phyloP scores from a whole-genome alignment of 2,888 invertebrate species.

The Netelia inedita region DNA sequence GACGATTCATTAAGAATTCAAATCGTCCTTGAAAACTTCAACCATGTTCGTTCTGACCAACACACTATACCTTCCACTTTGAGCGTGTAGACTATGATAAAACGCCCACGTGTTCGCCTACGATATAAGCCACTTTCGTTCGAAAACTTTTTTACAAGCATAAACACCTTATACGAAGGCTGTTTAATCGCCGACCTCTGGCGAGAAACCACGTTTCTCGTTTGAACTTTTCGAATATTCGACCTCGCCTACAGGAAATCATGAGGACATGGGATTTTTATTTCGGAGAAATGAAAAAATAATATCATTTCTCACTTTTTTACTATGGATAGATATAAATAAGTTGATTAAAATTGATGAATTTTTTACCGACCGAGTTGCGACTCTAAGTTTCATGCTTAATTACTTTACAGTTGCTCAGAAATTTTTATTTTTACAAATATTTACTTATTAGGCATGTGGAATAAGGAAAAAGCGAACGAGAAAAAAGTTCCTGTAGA shows the following conservation, averaged over 20 bases:
- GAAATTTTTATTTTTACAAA: too few relatives aligned
- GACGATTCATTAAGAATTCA: constrained; percentile 79
- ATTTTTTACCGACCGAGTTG: too few relatives aligned
- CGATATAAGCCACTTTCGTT: constrained; percentile 17
- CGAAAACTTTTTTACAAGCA: constrained; percentile 24
- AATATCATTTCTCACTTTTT: too few relatives aligned
- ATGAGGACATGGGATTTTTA: too few relatives aligned
- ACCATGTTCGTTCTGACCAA: constrained; percentile 62
- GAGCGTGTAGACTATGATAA: constrained; percentile 29
- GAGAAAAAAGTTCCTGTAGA: neutral
- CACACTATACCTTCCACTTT: constrained; percentile 46
- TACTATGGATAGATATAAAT: too few relatives aligned
- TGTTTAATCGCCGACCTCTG: neutral
- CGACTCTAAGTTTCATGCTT: too few relatives aligned
- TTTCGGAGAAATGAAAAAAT: too few relatives aligned
- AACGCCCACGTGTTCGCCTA: constrained; percentile 51
- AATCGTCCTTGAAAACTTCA: constrained; percentile 75
- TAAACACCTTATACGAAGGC: constrained; percentile 1
- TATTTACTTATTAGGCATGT: neutral
- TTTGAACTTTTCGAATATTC: too few relatives aligned
- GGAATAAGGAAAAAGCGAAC: neutral
- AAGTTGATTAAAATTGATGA: too few relatives aligned
- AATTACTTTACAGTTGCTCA: too few relatives aligned
- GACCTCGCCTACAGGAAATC: too few relatives aligned
- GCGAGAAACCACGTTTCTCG: neutral